phyloP scores from a whole-genome alignment of 2,797 vertebrate genomes.

The Antennarius maculatus region DNA sequence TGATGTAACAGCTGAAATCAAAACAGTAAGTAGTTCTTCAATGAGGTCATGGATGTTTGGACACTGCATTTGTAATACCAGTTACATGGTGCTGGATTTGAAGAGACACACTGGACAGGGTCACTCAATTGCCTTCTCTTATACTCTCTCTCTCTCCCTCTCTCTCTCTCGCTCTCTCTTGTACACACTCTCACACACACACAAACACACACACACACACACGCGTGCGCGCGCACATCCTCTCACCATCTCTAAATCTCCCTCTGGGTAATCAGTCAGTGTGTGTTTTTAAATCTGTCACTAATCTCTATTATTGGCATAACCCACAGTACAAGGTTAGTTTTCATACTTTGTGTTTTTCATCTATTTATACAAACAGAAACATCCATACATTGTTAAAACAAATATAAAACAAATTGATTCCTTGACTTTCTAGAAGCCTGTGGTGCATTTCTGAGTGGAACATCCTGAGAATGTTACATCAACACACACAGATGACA shows the following conservation, averaged over 20 bases:
- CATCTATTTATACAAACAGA: conserved; percentile 4
- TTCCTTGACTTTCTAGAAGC: not conserved
- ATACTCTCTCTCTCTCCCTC: conserved; percentile 26
- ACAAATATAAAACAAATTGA: conserved; percentile 8
- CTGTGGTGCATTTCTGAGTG: conserved; percentile 12
- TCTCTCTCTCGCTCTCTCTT: not conserved
- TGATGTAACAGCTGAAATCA: conserved; percentile 58
- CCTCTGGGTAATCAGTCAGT: conserved; percentile 66
- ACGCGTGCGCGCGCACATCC: not conserved
- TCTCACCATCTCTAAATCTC: conserved; percentile 53
- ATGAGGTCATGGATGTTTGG: conserved; percentile 48
- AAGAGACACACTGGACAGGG: conserved; percentile 40
- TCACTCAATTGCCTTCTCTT: conserved; percentile 48
- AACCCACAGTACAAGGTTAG: conserved; percentile 56
- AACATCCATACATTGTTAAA: conserved; percentile 5
- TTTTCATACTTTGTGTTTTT: conserved; percentile 32
- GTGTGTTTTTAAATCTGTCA: conserved; percentile 69
- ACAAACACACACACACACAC: conserved; percentile 11
- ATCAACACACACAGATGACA: conserved; percentile 30
- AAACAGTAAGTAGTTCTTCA: conserved; percentile 50
- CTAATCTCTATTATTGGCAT: conserved; percentile 73
- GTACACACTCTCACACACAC: not conserved
- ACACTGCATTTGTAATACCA: conserved; percentile 39
- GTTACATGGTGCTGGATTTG: conserved; percentile 37
- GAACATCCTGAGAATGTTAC: not conserved